Conservation (phyloP, 2,888 invertebrate genomes). For the Rotaria macrura region DNA sequence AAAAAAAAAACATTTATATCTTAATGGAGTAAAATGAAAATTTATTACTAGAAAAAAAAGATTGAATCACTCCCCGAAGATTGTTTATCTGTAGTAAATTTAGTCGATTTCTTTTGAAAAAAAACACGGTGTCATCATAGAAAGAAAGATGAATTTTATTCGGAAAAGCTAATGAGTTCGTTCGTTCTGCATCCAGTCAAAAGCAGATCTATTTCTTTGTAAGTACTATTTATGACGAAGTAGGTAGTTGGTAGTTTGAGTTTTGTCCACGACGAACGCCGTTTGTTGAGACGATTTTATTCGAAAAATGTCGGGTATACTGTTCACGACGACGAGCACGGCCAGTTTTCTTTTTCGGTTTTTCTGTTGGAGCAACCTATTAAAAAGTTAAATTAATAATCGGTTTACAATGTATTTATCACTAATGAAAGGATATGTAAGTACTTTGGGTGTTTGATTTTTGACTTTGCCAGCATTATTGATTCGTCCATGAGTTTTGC, state of each 20-base stretch:
- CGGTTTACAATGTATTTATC: neutral
- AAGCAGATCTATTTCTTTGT: neutral
- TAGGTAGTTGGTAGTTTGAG: neutral
- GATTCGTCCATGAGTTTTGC: constrained; percentile 73
- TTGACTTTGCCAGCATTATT: constrained; percentile 99
- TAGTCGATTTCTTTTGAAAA: too few species aligned
- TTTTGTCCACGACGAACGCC: constrained; percentile 29
- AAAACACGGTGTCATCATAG: too few species aligned
- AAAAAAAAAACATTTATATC: too few species aligned
- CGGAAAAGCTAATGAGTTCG: too few species aligned
- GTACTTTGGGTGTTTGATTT: constrained; percentile 91
- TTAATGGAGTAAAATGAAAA: too few species aligned
- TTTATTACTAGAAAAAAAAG: too few species aligned
- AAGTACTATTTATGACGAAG: neutral
- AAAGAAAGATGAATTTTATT: neutral
- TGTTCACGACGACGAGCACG: constrained; percentile 96
- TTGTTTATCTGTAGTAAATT: too few species aligned
- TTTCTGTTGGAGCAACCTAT: constrained; percentile 88
- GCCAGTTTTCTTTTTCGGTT: constrained; percentile 88
- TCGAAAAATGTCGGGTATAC: constrained; percentile 93
- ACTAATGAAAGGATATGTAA: too few species aligned
- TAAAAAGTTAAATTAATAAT: neutral
- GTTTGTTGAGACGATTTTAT: constrained; percentile 55
- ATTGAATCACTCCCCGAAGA: too few species aligned
- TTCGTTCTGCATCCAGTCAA: neutral